phyloP scores from a whole-genome alignment of 2,888 invertebrate species.

The Andricus curvator region DNA sequence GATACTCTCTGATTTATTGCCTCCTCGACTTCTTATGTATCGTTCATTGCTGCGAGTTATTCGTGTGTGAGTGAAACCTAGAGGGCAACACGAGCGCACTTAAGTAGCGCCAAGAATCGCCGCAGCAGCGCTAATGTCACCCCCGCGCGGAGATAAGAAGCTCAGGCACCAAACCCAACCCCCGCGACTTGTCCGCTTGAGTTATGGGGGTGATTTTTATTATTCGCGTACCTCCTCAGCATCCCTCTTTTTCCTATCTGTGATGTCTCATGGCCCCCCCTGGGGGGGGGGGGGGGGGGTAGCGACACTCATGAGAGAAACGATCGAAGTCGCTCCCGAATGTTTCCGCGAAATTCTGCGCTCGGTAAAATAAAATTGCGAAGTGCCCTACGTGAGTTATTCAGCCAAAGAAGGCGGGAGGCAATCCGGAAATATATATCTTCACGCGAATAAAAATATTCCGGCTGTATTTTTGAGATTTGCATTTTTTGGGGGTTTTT shows the following conservation, averaged over 20 bases:
- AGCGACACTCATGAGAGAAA: slow-evolving; percentile 66
- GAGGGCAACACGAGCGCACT: slow-evolving; percentile 56
- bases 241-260: slow-evolving; percentile 71
- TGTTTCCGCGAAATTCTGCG: slow-evolving; percentile 45
- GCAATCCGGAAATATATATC: slow-evolving; percentile 41
- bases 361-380: slow-evolving; percentile 45
- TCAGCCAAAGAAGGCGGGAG: not conserved
- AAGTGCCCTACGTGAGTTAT: slow-evolving; percentile 32
- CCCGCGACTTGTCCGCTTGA: slow-evolving; percentile 70
- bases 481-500: not conserved
- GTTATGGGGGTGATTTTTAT: slow-evolving; percentile 77
- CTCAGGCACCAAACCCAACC: slow-evolving; percentile 64
- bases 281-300: slow-evolving; percentile 54
- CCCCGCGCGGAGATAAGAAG: slow-evolving; percentile 75
- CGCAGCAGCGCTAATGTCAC: slow-evolving; percentile 76
- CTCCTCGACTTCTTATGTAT: slow-evolving; percentile 43
- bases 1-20: slow-evolving; percentile 69
- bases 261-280: slow-evolving; percentile 67
- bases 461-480: not conserved
- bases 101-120: slow-evolving; percentile 72
- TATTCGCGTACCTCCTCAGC: slow-evolving; percentile 68
- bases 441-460: slow-evolving; percentile 37
- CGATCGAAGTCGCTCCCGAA: slow-evolving; percentile 53
- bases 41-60: slow-evolving; percentile 45
- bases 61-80: slow-evolving; percentile 46